Conservation (phyloP, 2,797 vertebrate species). For the Peromyscus aztecus region DNA sequence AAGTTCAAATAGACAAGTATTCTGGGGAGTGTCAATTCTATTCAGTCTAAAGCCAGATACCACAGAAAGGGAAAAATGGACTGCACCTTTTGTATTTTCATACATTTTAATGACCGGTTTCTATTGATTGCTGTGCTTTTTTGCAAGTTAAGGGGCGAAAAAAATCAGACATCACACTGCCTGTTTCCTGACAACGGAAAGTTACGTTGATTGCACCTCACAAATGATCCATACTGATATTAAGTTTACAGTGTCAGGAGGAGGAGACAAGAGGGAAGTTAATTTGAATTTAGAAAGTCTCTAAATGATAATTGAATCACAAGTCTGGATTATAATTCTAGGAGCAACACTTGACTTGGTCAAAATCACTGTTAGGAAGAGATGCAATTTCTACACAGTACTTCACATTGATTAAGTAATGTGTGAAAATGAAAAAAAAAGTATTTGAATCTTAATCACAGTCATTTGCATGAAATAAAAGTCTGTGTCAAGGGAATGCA, state of each 20-base stretch:
- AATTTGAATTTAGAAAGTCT: slow-evolving; percentile 91
- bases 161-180: slow-evolving; percentile 69
- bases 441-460: slow-evolving; percentile 97
- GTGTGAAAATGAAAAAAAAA: slow-evolving; percentile 95
- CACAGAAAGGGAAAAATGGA: slow-evolving; percentile 79
- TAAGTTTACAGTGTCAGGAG: slow-evolving; percentile 69
- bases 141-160: slow-evolving; percentile 71
- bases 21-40: slow-evolving; percentile 75
- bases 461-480: slow-evolving; percentile 99
- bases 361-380: slow-evolving; percentile 99
- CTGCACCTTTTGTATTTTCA: slow-evolving; percentile 75
- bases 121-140: slow-evolving; percentile 78
- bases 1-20: slow-evolving; percentile 78
- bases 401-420: slow-evolving; percentile 99
- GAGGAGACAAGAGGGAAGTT: slow-evolving; percentile 82
- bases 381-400: slow-evolving; percentile 99
- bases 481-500: slow-evolving; percentile 92
- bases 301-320: slow-evolving; percentile 95
- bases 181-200: slow-evolving; percentile 76
- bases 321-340: slow-evolving; percentile 99
- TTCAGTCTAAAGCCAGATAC: slow-evolving; percentile 80
- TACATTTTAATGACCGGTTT: slow-evolving; percentile 85
- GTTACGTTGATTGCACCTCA: slow-evolving; percentile 82
- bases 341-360: slow-evolving; percentile 99
- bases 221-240: slow-evolving; percentile 85